These are phyloP conservation scores for Drosophila mercatorum DNA, from an alignment of 2,888 invertebrate genomes.

Conservation along the genomic window DNA sequence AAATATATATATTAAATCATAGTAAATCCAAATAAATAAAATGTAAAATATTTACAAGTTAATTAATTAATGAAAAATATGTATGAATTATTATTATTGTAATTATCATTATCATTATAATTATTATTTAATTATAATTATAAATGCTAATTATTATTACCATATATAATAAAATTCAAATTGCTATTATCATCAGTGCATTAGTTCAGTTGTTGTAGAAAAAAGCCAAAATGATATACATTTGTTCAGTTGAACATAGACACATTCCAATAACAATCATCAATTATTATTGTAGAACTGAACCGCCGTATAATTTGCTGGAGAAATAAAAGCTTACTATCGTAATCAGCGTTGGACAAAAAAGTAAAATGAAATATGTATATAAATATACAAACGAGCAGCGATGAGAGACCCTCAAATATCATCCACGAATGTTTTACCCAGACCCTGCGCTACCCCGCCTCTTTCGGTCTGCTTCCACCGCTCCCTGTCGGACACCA, in stretches of 20 bases:
- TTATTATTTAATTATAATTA: neutral
- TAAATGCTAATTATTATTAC: neutral
- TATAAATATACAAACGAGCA: constrained; percentile 38
- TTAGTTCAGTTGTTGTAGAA: too few relatives aligned
- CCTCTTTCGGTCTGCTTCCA: neutral
- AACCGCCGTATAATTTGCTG: constrained; percentile 9
- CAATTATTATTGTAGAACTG: constrained; percentile 5
- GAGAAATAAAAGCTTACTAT: constrained; percentile 5
- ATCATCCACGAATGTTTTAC: constrained; percentile 44
- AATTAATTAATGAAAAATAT: neutral
- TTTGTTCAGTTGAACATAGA: neutral
- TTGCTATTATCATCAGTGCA: neutral
- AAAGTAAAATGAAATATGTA: constrained; percentile 1
- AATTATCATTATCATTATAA: neutral
- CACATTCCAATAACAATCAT: constrained; percentile 4
- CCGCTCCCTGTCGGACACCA: neutral
- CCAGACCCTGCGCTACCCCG: neutral
- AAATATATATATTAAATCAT: too few relatives aligned
- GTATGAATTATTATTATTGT: neutral
- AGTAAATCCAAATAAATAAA: neutral
- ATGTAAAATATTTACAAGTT: too few relatives aligned
- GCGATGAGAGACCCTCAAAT: constrained; percentile 39
- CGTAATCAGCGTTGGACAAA: constrained; percentile 32
- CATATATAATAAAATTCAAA: neutral
- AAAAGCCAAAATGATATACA: neutral